Conservation (phyloP, 2,113 vertebrate genomes). For the Nerophis lumbriciformis region DNA sequence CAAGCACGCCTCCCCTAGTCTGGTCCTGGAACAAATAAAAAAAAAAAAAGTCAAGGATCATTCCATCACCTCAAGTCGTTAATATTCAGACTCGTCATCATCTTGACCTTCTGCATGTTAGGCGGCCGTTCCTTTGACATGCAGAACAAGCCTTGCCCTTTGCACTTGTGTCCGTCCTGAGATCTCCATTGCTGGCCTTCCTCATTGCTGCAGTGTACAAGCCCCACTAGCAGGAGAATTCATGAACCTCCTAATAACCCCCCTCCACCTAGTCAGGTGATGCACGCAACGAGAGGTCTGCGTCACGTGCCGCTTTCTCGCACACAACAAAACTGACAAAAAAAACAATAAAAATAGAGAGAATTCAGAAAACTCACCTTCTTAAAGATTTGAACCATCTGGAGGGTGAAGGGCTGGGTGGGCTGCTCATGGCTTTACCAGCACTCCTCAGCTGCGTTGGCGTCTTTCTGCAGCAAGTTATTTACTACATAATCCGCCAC, state of each 20-base stretch:
- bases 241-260: constrained; percentile 28
- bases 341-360: not conserved
- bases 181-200: constrained; percentile 18
- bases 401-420: constrained; percentile 55
- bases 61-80: not conserved
- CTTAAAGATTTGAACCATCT: constrained; percentile 59
- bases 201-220: constrained; percentile 19
- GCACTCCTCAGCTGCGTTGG: not conserved
- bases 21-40: constrained; percentile 51
- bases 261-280: constrained; percentile 43
- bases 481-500: constrained; percentile 27
- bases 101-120: constrained; percentile 57
- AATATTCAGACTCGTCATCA: not conserved
- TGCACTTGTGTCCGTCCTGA: constrained; percentile 38
- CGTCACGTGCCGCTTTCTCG: not conserved
- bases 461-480: constrained; percentile 3
- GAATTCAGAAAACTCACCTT: constrained; percentile 47
- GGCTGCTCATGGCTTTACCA: constrained; percentile 38
- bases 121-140: constrained; percentile 56
- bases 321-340: not conserved
- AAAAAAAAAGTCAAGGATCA: not conserved
- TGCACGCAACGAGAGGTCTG: constrained; percentile 18
- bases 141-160: constrained; percentile 43
- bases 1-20: constrained; percentile 52
- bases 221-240: constrained; percentile 7